Conservation (phyloP, 2,113 vertebrate genomes). For the Emydocephalus ijimae region DNA sequence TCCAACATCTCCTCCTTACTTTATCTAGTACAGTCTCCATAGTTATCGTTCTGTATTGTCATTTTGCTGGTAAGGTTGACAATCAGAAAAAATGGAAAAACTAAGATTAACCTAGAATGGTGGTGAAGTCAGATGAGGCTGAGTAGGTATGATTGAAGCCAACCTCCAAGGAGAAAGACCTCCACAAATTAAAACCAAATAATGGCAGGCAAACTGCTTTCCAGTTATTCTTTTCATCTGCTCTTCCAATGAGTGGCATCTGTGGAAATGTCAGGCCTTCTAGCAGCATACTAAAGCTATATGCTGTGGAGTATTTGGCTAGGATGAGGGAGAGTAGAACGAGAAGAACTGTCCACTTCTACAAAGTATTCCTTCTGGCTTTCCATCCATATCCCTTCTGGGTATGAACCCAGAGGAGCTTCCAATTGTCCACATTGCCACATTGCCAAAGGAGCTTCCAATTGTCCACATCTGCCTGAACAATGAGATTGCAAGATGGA, state of each 20-base stretch:
- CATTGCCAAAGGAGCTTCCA: accelerated
- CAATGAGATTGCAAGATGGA: accelerated
- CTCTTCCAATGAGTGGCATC: neutral
- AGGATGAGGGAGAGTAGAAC: neutral
- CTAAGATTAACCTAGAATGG: neutral
- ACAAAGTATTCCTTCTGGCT: neutral
- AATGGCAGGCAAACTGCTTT: neutral
- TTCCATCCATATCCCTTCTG: neutral
- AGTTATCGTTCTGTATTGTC: neutral
- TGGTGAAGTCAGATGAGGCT: neutral
- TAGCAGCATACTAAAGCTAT: accelerated
- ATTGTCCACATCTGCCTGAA: neutral
- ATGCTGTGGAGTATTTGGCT: neutral
- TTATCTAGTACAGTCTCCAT: neutral
- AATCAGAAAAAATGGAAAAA: neutral
- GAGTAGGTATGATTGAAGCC: neutral
- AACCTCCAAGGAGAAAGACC: neutral
- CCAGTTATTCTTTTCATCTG: constrained; percentile 32
- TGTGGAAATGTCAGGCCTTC: constrained; percentile 32
- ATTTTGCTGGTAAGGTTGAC: neutral
- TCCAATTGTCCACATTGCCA: neutral
- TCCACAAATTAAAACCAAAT: neutral
- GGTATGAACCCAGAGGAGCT: neutral
- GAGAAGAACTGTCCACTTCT: accelerated
- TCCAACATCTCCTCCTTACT: neutral